These are phyloP conservation scores for Sepioteuthis lessoniana DNA, from an alignment of 2,888 invertebrate species.

Conservation along the genomic window DNA sequence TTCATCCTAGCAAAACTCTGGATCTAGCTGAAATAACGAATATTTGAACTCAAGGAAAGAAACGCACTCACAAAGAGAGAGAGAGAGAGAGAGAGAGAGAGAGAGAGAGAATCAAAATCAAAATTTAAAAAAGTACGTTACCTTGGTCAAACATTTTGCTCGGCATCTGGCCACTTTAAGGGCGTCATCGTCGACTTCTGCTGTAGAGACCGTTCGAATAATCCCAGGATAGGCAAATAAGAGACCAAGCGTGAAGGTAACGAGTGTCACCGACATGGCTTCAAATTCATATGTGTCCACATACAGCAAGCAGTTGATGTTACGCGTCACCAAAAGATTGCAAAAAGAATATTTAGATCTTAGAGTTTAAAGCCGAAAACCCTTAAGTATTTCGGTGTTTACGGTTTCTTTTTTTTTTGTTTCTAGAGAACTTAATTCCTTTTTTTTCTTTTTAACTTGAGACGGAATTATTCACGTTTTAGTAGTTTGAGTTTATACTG, in stretches of 20 bases:
- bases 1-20: too few species aligned
- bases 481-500: not conserved
- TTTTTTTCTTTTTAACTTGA: not conserved
- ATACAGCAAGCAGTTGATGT: not conserved
- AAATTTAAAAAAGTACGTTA: not conserved
- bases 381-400: not conserved
- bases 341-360: not conserved
- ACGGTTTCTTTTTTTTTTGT: not conserved
- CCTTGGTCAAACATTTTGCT: not conserved
- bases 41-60: too few species aligned
- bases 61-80: too few species aligned
- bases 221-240: conserved; percentile 2
- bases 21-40: too few species aligned
- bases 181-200: not conserved
- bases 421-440: not conserved
- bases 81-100: too few species aligned
- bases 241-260: not conserved
- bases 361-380: not conserved
- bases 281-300: not conserved
- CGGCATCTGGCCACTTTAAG: conserved; percentile 7
- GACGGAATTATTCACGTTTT: not conserved
- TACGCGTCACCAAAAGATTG: not conserved
- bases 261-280: not conserved
- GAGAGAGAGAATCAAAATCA: not conserved
- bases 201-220: not conserved